phyloP scores from a whole-genome alignment of 2,113 vertebrate species.

The Boleophthalmus pectinirostris region DNA sequence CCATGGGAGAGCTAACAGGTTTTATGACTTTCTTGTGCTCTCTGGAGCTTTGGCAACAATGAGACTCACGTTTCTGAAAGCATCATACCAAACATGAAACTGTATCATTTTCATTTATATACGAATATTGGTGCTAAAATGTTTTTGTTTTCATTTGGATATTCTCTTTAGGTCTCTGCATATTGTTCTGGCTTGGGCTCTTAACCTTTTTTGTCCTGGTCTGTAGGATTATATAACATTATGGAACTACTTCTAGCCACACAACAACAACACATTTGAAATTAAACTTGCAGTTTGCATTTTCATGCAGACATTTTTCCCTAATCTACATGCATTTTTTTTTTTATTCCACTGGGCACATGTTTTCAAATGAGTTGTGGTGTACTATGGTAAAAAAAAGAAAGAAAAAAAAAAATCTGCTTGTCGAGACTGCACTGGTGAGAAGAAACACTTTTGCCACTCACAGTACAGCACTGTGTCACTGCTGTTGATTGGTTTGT shows the following conservation, averaged over 20 bases:
- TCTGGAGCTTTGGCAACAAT: conserved; percentile 27
- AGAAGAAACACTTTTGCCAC: conserved; percentile 17
- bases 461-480: conserved; percentile 30
- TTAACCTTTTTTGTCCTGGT: background rate
- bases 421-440: conserved; percentile 1
- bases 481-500: conserved; percentile 45
- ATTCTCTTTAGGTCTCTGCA: background rate
- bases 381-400: no score
- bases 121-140: background rate
- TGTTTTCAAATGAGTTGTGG: background rate
- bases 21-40: conserved; percentile 42
- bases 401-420: conserved; percentile 5
- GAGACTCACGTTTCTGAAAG: conserved; percentile 9
- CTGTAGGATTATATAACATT: background rate
- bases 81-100: conserved; percentile 12
- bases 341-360: background rate
- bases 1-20: conserved; percentile 39
- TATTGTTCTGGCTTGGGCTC: no score
- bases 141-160: background rate
- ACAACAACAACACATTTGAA: no score
- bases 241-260: no score
- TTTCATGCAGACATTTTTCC: no score
- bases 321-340: background rate
- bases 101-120: background rate
- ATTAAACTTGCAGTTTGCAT: no score